A percentile compares a stretch with the other conserved stretches of the same genome.
Conservation (phyloP, 2,113 vertebrate genomes). For the Paralichthys olivaceus region DNA sequence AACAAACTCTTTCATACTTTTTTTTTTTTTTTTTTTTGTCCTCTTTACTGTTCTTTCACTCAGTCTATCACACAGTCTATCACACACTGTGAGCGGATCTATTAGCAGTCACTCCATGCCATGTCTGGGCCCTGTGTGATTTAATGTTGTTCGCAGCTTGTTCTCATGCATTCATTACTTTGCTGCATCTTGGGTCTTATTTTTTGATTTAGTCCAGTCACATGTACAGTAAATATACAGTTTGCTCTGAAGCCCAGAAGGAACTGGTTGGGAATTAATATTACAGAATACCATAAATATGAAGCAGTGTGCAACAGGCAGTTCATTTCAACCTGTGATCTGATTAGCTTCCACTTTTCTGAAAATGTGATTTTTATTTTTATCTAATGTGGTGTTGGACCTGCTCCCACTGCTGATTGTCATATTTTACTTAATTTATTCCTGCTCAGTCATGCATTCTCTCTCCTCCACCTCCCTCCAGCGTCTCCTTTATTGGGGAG, state of each 20-base stretch:
- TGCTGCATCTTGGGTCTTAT: background rate
- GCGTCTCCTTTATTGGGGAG: conserved; percentile 90
- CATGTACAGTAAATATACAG: background rate
- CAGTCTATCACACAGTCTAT: background rate
- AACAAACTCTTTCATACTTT: conserved; percentile 9
- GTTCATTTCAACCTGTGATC: background rate
- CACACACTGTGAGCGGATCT: background rate
- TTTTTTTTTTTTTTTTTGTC: too few species aligned
- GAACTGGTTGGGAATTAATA: background rate
- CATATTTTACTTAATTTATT: background rate
- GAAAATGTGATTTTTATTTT: background rate
- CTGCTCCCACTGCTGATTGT: background rate
- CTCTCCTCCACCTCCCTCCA: conserved; percentile 58
- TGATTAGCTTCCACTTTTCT: background rate
- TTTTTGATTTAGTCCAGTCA: background rate
- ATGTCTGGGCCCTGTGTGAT: conserved; percentile 7
- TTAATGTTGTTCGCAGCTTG: conserved; percentile 32
- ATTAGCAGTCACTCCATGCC: conserved; percentile 16
- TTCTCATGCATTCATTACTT: conserved; percentile 37
- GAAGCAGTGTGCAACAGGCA: background rate
- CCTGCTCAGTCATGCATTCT: background rate
- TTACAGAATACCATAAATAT: background rate
- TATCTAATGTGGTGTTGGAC: background rate
- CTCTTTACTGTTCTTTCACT: too few species aligned
- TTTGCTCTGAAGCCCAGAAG: background rate